These are phyloP conservation scores for Podarcis raffonei DNA, from an alignment of 2,113 vertebrate species.

Conservation along the genomic window DNA sequence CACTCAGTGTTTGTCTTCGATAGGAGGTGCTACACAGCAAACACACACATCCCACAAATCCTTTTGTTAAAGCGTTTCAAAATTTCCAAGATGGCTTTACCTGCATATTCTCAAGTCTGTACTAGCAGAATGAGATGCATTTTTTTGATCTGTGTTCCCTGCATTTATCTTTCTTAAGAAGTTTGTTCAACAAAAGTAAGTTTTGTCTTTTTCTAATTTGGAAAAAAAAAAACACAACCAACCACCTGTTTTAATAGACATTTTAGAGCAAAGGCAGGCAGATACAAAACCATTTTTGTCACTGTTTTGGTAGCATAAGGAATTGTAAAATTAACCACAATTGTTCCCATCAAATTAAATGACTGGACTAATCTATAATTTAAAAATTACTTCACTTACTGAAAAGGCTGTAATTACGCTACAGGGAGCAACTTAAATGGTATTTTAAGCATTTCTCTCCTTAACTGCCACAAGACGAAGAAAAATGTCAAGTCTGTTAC, in stretches of 20 bases:
- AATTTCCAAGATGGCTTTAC: neutral
- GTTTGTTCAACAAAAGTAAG: neutral
- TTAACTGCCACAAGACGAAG: slow-evolving; percentile 28
- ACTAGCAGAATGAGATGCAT: neutral
- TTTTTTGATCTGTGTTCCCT: neutral
- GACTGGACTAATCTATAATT: slow-evolving; percentile 17
- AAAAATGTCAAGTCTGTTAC: slow-evolving; percentile 23
- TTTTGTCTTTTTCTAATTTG: too few relatives aligned
- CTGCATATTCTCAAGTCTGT: neutral
- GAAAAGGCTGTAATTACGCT: slow-evolving; percentile 31
- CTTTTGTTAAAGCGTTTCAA: neutral
- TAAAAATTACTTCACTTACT: slow-evolving; percentile 32
- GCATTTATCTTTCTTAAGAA: neutral
- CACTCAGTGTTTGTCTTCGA: neutral
- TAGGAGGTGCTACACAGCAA: neutral
- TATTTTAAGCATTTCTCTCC: slow-evolving; percentile 30
- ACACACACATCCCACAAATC: neutral
- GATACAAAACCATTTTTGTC: slow-evolving; percentile 13
- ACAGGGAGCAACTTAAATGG: slow-evolving; percentile 20
- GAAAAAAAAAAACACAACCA: too few relatives aligned
- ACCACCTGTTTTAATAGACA: neutral
- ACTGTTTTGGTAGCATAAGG: slow-evolving; percentile 38
- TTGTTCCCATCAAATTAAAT: slow-evolving; percentile 24
- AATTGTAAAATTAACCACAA: slow-evolving; percentile 25
- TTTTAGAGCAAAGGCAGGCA: neutral